Evolutionary conservation across 1,140 invertebrate genomes (phyloP).

Genomic region (Drosophila truncata): DNA sequence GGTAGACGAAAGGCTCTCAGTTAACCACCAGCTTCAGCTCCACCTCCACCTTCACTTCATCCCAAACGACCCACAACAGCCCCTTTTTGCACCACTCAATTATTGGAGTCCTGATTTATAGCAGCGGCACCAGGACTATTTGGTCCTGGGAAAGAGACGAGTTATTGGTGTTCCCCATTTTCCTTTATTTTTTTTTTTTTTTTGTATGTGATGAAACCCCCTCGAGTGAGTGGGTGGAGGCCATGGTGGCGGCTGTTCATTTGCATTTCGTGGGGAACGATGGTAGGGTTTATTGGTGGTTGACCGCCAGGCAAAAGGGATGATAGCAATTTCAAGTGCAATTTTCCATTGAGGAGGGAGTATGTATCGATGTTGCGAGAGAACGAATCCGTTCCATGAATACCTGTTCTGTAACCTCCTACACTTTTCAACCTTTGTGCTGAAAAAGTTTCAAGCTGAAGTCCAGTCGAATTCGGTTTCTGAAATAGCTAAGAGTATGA

Average conservation of each 20-base stretch:
- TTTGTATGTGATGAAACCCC: slow-evolving; percentile 45
- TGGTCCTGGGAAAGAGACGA: slow-evolving; percentile 56
- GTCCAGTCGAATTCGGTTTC: background rate
- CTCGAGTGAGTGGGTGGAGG: slow-evolving; percentile 24
- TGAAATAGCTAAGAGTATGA: background rate
- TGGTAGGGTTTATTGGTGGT: slow-evolving; percentile 65
- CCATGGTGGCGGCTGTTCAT: slow-evolving; percentile 63
- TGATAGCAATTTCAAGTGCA: slow-evolving; percentile 69
- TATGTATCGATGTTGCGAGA: slow-evolving; percentile 53
- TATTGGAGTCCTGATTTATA: slow-evolving; percentile 80
- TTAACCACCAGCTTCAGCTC: background rate
- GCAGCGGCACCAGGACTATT: slow-evolving; percentile 52
- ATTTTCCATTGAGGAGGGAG: slow-evolving; percentile 40
- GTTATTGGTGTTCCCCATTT: slow-evolving; percentile 65
- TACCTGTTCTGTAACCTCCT: background rate
- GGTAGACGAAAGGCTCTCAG: slow-evolving; percentile 54
- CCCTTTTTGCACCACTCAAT: slow-evolving; percentile 71
- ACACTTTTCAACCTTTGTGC: background rate
- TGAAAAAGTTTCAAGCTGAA: slow-evolving; percentile 10
- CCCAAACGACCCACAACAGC: slow-evolving; percentile 21
- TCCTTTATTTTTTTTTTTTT: background rate
- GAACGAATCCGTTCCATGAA: slow-evolving; percentile 5
- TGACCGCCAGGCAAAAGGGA: slow-evolving; percentile 64
- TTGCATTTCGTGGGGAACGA: slow-evolving; percentile 59
- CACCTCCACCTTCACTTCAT: slow-evolving; percentile 3